Conservation (phyloP, 1,140 invertebrate genomes). For the Drosophila subobscura region DNA sequence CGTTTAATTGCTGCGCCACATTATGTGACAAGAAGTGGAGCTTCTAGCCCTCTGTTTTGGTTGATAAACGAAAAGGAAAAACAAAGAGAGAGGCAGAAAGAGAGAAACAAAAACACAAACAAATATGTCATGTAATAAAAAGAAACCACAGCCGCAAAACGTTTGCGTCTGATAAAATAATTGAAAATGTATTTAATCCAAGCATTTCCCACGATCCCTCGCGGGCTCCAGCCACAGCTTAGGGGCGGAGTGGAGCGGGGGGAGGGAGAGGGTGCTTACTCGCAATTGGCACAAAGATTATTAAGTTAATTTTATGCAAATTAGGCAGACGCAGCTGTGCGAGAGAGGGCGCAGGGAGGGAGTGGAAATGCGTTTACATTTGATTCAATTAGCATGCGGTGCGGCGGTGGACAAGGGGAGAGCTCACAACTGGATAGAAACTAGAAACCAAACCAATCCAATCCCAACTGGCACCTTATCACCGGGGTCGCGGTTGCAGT, state of each 20-base stretch:
- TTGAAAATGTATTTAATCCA: slow-evolving; percentile 78
- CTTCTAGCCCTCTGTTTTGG: slow-evolving; percentile 26
- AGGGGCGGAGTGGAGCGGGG: background rate
- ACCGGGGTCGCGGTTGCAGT: background rate
- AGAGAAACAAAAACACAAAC: slow-evolving; percentile 13
- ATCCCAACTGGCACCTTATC: slow-evolving; percentile 15
- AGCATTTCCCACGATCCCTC: slow-evolving; percentile 65
- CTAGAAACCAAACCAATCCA: background rate
- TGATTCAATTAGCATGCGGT: slow-evolving; percentile 63
- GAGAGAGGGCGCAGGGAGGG: too few relatives aligned
- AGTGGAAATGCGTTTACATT: slow-evolving; percentile 45
- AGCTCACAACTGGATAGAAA: too few relatives aligned
- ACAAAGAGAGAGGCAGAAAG: background rate
- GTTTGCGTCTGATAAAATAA: slow-evolving; percentile 76
- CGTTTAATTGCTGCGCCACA: slow-evolving; percentile 79
- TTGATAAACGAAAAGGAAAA: slow-evolving; percentile 51
- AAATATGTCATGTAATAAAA: slow-evolving; percentile 78
- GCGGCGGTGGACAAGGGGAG: slow-evolving; percentile 20
- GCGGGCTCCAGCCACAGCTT: slow-evolving; percentile 8
- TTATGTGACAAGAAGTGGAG: slow-evolving; percentile 79
- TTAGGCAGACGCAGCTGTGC: too few relatives aligned
- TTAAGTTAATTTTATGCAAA: slow-evolving; percentile 79
- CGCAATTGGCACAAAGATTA: slow-evolving; percentile 68
- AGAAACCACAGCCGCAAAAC: slow-evolving; percentile 64
- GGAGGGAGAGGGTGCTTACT: background rate